Base-by-base conservation (phyloP, 2,797 vertebrate species). In the Epinephelus coioides region DNA sequence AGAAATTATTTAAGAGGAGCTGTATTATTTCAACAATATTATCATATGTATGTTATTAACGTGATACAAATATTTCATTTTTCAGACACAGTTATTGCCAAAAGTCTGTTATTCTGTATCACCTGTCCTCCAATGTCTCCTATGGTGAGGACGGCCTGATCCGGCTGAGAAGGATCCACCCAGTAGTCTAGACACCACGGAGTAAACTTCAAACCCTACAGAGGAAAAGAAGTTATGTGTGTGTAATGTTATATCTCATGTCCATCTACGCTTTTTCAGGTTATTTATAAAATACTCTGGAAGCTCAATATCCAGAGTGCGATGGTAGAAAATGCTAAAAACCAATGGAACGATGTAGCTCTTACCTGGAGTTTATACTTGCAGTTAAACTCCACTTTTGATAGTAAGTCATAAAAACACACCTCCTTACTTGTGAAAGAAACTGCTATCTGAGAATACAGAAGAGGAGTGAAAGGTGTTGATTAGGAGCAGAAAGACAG, bases 71-170 rank as follows among this genome's bases (percentile, higher is more conserved):
- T 34, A 34, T 34, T 34, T 34, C 8, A 34, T 34, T 34, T 6
- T 34, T 34, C 6, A 34, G 6, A 34, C 34, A 34, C 7, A 8
- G 34, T 34, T 8, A 34, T 34, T 34, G 6, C 34, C 34, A 34
- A 34, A 34, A 34, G 6, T 7, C 1, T 34, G 15, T 18, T 23
- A 47, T 59, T 27, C 15, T 55, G 59, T 27, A 25, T 77, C 72
- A 97, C 96, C 96, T 96, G 94, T 85, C 97, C 97, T 83, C 94
- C 96, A 50, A 88, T 92, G 82, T 96, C 95, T 55, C 97, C 96
- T 56, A 97, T 91, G 50, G 94, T 92, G 67, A 97, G 94, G 69
- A 96, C 74, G 3, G 95, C 94, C 76, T 95, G 87, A 68, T 95
- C 95, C 8, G 89, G 89, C 75, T 94, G 86, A 6, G 90, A 81